Evolutionary conservation across 2,797 vertebrate genomes (phyloP).

Genomic region (Gobio occitaniae): DNA sequence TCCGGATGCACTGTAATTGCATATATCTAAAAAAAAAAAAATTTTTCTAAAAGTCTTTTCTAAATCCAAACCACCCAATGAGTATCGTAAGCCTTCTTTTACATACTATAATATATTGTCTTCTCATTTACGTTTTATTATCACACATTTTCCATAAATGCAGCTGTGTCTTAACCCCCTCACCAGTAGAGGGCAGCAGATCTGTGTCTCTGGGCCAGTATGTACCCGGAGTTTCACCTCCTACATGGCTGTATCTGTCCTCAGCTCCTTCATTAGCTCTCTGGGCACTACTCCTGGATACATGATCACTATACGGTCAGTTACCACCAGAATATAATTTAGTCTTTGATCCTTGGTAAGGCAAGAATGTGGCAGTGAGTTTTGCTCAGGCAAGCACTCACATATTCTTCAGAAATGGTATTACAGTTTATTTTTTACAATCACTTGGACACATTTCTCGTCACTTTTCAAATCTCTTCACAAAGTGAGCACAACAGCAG

Average conservation of each 20-base stretch:
- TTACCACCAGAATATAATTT: neutral
- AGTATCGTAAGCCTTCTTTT: neutral
- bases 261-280: slow-evolving; percentile 88
- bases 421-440: too few relatives aligned
- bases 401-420: neutral
- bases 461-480: neutral
- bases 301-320: slow-evolving; percentile 92
- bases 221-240: slow-evolving; percentile 86
- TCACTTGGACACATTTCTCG: neutral
- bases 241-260: slow-evolving; percentile 85
- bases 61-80: neutral
- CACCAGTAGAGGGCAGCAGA: slow-evolving; percentile 76
- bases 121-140: too few relatives aligned
- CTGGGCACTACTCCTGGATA: slow-evolving; percentile 90
- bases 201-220: slow-evolving; percentile 82
- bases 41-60: neutral
- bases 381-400: neutral
- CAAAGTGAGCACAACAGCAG: neutral
- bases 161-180: slow-evolving; percentile 82
- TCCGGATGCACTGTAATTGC: too few relatives aligned
- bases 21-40: neutral
- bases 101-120: neutral
- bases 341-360: neutral
- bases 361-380: neutral
- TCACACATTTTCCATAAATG: too few relatives aligned